Evolutionary conservation across 2,113 vertebrate species (phyloP).

Genomic region (Euleptes europaea): DNA sequence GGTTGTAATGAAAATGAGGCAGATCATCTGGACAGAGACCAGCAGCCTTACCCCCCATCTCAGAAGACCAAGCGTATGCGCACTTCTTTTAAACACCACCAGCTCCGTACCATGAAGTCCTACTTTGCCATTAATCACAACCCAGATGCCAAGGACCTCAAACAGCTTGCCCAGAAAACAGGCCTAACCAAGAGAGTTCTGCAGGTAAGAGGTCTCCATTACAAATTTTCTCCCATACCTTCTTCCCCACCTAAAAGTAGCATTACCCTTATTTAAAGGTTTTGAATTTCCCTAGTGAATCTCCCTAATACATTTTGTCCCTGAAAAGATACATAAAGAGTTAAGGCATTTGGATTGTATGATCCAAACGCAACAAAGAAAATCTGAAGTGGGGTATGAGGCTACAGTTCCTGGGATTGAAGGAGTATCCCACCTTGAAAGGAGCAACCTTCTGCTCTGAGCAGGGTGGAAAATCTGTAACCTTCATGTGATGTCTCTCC

Average conservation of each 20-base stretch:
- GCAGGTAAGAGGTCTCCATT: constrained; percentile 87
- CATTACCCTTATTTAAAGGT: constrained; percentile 42
- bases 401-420: not conserved
- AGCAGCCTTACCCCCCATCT: constrained; percentile 93
- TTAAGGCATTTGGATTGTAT: not conserved
- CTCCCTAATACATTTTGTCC: constrained; percentile 35
- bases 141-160: constrained; percentile 99
- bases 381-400: constrained; percentile 18
- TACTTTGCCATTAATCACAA: constrained; percentile 99
- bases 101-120: constrained; percentile 99
- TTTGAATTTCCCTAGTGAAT: not conserved
- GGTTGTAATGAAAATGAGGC: constrained; percentile 98
- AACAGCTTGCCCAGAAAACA: constrained; percentile 99
- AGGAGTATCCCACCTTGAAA: not conserved
- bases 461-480: not conserved
- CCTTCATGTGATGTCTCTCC: constrained; percentile 18
- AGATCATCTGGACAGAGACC: constrained; percentile 96
- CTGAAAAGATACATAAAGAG: constrained; percentile 37
- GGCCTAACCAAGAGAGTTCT: constrained; percentile 99
- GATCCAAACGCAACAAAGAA: not conserved
- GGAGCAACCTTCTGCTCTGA: not conserved
- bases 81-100: constrained; percentile 99
- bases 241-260: constrained; percentile 46
- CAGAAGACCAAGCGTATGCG: constrained; percentile 99
- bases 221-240: constrained; percentile 32